Evolutionary conservation across 2,888 invertebrate genomes (phyloP).

Genomic region (Nomada fucata): DNA sequence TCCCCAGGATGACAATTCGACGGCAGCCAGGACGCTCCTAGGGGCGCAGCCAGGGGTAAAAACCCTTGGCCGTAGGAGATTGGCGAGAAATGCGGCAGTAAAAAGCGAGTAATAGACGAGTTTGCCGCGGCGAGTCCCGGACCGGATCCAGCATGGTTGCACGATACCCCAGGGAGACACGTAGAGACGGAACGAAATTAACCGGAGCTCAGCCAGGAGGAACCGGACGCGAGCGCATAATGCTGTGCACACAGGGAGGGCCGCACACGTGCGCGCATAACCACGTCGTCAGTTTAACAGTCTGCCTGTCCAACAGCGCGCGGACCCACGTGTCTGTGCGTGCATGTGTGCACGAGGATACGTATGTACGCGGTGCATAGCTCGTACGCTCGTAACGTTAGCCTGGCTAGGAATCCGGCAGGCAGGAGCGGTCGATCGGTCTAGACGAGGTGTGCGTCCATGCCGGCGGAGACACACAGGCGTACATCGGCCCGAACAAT

Average conservation of each 20-base stretch:
- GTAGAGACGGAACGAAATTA: constrained; percentile 67
- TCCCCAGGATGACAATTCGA: too few species aligned
- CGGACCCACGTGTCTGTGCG: constrained; percentile 17
- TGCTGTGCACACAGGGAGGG: constrained; percentile 67
- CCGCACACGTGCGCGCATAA: constrained; percentile 58
- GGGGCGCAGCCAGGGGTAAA: neutral
- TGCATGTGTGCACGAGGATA: constrained; percentile 13
- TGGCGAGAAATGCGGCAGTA: constrained; percentile 43
- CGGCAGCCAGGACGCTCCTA: too few species aligned
- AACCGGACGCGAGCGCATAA: constrained; percentile 68
- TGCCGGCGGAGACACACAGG: constrained; percentile 40
- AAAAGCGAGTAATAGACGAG: constrained; percentile 52
- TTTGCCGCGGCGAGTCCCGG: constrained; percentile 31
- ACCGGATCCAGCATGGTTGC: constrained; percentile 32
- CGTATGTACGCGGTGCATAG: constrained; percentile 31
- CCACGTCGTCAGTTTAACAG: constrained; percentile 68
- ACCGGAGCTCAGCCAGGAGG: constrained; percentile 64
- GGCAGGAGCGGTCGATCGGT: constrained; percentile 78
- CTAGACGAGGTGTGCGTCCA: constrained; percentile 76
- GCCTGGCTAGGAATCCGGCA: constrained; percentile 67
- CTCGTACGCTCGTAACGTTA: constrained; percentile 65
- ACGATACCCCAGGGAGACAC: constrained; percentile 55
- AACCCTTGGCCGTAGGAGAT: constrained; percentile 22
- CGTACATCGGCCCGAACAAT: constrained; percentile 69
- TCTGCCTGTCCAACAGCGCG: constrained; percentile 42